phyloP scores from a whole-genome alignment of 1,140 invertebrate genomes.

The Yoshiicerus persimilis region DNA sequence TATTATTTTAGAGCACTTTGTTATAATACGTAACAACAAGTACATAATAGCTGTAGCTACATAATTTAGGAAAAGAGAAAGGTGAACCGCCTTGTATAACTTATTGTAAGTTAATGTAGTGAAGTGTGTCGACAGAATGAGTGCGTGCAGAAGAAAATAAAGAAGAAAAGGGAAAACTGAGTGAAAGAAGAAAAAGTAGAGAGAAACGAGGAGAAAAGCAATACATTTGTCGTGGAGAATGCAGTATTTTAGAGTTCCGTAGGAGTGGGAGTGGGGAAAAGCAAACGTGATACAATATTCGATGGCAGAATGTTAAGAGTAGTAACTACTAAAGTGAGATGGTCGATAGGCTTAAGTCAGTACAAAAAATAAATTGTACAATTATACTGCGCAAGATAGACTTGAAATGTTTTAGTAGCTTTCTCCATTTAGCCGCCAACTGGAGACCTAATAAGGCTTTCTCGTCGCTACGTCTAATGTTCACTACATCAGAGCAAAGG shows the following conservation, averaged over 20 bases:
- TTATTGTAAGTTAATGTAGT: not conserved
- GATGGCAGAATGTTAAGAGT: not conserved
- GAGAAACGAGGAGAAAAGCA: not conserved
- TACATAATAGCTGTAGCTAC: not conserved
- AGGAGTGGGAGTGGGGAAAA: not conserved
- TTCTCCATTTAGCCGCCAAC: not conserved
- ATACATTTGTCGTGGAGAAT: not conserved
- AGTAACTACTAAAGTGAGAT: not conserved
- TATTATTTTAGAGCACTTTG: not conserved
- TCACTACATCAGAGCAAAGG: not conserved
- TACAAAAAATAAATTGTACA: not conserved
- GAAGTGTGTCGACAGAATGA: constrained; percentile 7
- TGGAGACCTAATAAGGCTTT: not conserved
- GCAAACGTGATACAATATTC: not conserved
- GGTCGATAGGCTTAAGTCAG: not conserved
- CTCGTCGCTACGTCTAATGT: not conserved
- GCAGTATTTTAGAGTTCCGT: not conserved
- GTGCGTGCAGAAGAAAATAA: constrained; percentile 6
- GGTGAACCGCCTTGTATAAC: not conserved
- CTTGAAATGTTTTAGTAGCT: not conserved
- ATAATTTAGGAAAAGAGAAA: not conserved
- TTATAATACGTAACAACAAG: not conserved
- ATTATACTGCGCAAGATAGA: not conserved
- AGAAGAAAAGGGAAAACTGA: not conserved
- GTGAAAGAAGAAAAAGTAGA: not conserved